phyloP scores from a whole-genome alignment of 2,113 vertebrate genomes.

The Hylia prasina region DNA sequence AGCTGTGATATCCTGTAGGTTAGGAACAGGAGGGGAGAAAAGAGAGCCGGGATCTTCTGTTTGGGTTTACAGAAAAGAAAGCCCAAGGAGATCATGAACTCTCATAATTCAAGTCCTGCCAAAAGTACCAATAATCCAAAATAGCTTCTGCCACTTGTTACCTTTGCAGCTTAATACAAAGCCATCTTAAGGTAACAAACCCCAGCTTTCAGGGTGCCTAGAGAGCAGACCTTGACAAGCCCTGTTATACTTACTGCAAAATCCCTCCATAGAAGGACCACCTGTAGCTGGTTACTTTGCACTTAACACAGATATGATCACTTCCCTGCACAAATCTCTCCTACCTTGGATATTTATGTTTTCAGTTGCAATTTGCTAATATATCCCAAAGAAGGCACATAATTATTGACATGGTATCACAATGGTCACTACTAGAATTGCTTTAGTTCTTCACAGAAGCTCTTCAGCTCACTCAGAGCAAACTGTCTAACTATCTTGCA shows the following conservation, averaged over 20 bases:
- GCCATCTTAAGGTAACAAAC: neutral
- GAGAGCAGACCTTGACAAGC: neutral
- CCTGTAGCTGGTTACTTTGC: neutral
- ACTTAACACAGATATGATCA: neutral
- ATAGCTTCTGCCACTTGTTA: neutral
- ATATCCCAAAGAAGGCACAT: neutral
- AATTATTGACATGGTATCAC: neutral
- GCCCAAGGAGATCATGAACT: neutral
- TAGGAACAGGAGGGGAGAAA: neutral
- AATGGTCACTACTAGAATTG: neutral
- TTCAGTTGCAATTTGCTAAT: neutral
- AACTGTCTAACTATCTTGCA: neutral
- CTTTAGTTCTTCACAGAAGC: neutral
- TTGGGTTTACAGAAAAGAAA: neutral
- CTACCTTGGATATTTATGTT: neutral
- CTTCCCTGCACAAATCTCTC: neutral
- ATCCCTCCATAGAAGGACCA: neutral
- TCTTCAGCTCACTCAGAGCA: neutral
- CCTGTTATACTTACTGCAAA: neutral
- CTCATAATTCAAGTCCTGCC: neutral
- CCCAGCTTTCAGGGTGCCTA: neutral
- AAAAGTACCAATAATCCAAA: neutral
- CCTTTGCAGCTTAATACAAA: neutral
- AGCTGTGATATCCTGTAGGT: neutral
- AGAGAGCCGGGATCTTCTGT: neutral